Percentiles rank a stretch among this genome's conserved stretches.
phyloP scores from a whole-genome alignment of 2,888 invertebrate species.

The Cantharis nigra region DNA sequence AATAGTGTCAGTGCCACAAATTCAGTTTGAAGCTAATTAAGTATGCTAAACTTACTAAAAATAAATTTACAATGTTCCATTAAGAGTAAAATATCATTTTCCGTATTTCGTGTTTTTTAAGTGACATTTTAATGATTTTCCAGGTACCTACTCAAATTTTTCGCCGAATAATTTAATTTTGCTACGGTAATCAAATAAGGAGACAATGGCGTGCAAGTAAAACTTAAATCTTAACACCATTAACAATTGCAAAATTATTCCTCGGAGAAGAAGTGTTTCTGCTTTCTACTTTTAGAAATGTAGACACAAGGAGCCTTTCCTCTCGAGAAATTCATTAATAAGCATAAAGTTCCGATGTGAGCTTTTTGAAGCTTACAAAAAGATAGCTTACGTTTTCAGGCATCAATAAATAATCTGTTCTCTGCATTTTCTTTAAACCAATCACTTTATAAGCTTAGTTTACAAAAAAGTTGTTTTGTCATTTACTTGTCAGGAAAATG shows the following conservation, averaged over 20 bases:
- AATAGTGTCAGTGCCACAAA: too few relatives aligned
- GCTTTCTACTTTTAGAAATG: background rate
- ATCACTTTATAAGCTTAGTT: background rate
- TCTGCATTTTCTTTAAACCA: background rate
- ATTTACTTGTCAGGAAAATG: background rate
- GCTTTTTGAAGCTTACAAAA: background rate
- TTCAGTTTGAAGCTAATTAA: too few relatives aligned
- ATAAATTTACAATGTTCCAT: too few relatives aligned
- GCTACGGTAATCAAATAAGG: background rate
- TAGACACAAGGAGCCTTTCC: background rate
- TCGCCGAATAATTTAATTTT: background rate
- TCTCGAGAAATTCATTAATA: background rate
- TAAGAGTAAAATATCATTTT: too few relatives aligned
- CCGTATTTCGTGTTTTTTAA: too few relatives aligned
- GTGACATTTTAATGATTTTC: background rate
- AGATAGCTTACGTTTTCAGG: background rate
- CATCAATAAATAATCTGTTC: background rate
- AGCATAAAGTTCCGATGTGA: background rate
- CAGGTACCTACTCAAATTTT: background rate
- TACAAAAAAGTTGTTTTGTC: background rate
- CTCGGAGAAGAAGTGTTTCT: background rate
- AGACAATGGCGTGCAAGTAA: background rate
- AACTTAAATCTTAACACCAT: background rate
- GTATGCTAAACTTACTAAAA: too few relatives aligned
- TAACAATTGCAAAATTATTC: background rate